These are phyloP conservation scores for Dinothrombium tinctorium DNA, from an alignment of 1,140 invertebrate species.

Conservation along the genomic window DNA sequence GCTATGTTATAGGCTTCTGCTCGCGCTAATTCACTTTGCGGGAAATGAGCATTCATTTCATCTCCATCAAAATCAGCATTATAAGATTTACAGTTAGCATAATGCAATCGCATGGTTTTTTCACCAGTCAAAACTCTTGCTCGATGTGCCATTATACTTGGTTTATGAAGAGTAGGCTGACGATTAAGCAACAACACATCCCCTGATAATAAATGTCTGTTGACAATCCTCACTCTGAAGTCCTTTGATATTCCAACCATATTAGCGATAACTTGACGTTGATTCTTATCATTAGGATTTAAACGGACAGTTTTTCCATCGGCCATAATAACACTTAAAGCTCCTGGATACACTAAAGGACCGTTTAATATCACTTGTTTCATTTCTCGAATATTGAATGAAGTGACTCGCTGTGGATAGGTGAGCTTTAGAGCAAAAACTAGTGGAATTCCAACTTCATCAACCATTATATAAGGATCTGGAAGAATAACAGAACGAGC, in stretches of 20 bases:
- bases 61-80: constrained; percentile 99
- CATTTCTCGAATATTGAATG: constrained; percentile 65
- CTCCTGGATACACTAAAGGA: constrained; percentile 68
- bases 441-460: constrained; percentile 93
- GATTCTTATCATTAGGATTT: constrained; percentile 19
- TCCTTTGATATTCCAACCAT: constrained; percentile 9
- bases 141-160: constrained; percentile 91
- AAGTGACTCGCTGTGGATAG: constrained; percentile 73
- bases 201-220: constrained; percentile 78
- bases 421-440: constrained; percentile 78
- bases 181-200: constrained; percentile 87
- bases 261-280: constrained; percentile 40
- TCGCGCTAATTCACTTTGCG: constrained; percentile 73
- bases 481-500: constrained; percentile 94
- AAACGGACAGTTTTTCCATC: constrained; percentile 38
- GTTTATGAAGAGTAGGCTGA: constrained; percentile 88
- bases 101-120: constrained; percentile 85
- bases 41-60: constrained; percentile 97
- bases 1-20: constrained; percentile 41
- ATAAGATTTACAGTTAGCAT: constrained; percentile 96
- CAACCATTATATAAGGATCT: constrained; percentile 82
- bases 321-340: constrained; percentile 54
- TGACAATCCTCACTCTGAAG: constrained; percentile 33
- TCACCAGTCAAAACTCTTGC: constrained; percentile 72
- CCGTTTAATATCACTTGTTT: constrained; percentile 69